A percentile compares a stretch with the other conserved stretches of the same genome.
phyloP scores from a whole-genome alignment of 2,113 vertebrate species.

The Zapornia atra region DNA sequence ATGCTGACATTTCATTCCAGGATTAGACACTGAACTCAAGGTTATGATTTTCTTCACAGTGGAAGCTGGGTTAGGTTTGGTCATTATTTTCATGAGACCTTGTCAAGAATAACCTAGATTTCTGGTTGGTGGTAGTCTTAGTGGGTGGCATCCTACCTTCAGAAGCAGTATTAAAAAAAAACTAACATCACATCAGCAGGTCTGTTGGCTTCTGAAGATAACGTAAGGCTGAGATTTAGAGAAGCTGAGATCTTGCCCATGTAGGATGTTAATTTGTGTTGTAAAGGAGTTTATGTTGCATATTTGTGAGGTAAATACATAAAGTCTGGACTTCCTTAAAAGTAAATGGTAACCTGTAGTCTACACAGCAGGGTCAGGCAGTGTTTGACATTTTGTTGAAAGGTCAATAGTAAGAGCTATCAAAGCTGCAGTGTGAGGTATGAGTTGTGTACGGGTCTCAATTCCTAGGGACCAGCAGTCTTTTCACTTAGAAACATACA shows the following conservation, averaged over 20 bases:
- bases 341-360: neutral
- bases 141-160: slow-evolving; percentile 45
- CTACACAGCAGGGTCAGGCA: neutral
- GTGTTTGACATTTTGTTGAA: neutral
- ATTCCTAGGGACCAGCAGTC: neutral
- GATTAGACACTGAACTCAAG: slow-evolving; percentile 47
- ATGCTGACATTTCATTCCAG: slow-evolving; percentile 20
- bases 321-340: neutral
- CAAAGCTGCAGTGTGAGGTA: neutral
- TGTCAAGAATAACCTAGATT: slow-evolving; percentile 47
- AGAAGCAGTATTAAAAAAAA: slow-evolving; percentile 27
- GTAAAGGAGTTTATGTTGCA: neutral
- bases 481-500: neutral
- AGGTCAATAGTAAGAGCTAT: neutral
- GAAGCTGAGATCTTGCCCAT: neutral
- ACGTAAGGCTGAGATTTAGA: neutral
- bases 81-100: slow-evolving; percentile 56
- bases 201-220: neutral
- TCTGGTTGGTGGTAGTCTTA: slow-evolving; percentile 44
- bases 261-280: neutral
- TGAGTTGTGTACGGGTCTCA: neutral
- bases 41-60: slow-evolving; percentile 47
- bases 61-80: slow-evolving; percentile 29
- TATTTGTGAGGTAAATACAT: neutral
- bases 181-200: neutral